Conservation (phyloP, 2,113 vertebrate genomes). For the Porphyrio hochstetteri region DNA sequence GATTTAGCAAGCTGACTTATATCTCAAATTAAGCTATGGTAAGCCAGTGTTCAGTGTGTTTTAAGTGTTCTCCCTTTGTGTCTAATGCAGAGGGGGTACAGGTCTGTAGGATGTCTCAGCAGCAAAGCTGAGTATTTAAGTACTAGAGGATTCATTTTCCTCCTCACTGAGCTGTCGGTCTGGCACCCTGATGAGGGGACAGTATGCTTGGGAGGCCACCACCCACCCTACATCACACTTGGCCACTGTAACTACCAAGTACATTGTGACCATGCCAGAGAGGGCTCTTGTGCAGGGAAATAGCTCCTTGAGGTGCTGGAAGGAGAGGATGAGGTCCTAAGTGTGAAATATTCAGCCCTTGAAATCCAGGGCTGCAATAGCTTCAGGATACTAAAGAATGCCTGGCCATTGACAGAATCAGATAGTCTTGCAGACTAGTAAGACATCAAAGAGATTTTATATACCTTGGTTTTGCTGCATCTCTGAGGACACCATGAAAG, state of each 20-base stretch:
- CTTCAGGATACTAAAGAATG: background rate
- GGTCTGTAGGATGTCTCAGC: background rate
- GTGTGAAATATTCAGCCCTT: background rate
- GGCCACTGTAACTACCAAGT: background rate
- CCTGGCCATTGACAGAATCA: background rate
- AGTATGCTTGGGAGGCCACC: background rate
- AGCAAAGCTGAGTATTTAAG: background rate
- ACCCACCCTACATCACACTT: background rate
- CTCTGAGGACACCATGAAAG: background rate
- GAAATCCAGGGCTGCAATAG: background rate
- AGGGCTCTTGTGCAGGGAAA: background rate
- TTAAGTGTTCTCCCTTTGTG: background rate
- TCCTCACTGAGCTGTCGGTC: background rate
- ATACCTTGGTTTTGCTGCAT: background rate
- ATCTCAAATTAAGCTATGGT: accelerated
- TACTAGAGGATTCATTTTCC: background rate
- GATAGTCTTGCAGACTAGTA: background rate
- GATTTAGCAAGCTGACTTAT: background rate
- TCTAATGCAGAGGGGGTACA: background rate
- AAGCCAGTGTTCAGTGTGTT: background rate
- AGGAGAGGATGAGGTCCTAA: background rate
- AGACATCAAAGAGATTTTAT: background rate
- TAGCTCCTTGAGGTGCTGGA: background rate
- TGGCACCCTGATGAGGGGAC: background rate
- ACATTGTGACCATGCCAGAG: background rate